These are phyloP conservation scores for Drosophila kepulauana DNA, from an alignment of 1,140 invertebrate species.

Conservation along the genomic window DNA sequence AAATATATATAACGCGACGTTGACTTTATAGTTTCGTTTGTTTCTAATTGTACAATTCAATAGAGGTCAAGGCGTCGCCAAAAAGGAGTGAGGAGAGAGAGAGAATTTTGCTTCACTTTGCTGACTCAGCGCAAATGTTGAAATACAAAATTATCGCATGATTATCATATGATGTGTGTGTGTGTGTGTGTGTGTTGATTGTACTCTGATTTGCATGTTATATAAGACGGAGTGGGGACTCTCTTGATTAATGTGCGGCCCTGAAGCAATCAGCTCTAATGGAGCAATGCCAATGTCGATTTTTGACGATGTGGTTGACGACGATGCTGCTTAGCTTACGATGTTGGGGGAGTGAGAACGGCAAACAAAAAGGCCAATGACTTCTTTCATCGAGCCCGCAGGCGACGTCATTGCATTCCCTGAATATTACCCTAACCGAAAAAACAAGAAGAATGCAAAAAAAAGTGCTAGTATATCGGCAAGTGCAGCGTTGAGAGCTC, in stretches of 20 bases:
- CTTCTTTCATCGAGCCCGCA: conserved; percentile 30
- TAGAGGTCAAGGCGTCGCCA: conserved; percentile 16
- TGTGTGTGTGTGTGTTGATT: background rate
- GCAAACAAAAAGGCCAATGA: conserved; percentile 66
- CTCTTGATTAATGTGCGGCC: conserved; percentile 29
- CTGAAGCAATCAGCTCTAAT: conserved; percentile 41
- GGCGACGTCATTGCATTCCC: conserved; percentile 39
- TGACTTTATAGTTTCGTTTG: conserved; percentile 43
- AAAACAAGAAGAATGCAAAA: conserved; percentile 15
- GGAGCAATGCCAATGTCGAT: conserved; percentile 33
- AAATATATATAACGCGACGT: conserved; percentile 1
- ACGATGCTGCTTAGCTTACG: background rate
- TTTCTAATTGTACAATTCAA: conserved; percentile 67
- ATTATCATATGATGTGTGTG: conserved; percentile 63
- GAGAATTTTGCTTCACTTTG: background rate
- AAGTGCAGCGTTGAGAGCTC: conserved; percentile 17
- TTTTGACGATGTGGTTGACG: conserved; percentile 14
- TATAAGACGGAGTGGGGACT: conserved; percentile 14
- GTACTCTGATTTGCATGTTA: conserved; percentile 35
- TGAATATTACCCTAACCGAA: conserved; percentile 41
- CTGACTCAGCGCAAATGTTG: conserved; percentile 56
- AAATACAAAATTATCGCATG: conserved; percentile 68
- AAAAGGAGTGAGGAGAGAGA: background rate
- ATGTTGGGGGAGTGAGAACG: conserved; percentile 5
- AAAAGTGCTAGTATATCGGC: background rate